Base-by-base conservation (phyloP, 1,140 invertebrate genomes). In the Physella acuta region DNA sequence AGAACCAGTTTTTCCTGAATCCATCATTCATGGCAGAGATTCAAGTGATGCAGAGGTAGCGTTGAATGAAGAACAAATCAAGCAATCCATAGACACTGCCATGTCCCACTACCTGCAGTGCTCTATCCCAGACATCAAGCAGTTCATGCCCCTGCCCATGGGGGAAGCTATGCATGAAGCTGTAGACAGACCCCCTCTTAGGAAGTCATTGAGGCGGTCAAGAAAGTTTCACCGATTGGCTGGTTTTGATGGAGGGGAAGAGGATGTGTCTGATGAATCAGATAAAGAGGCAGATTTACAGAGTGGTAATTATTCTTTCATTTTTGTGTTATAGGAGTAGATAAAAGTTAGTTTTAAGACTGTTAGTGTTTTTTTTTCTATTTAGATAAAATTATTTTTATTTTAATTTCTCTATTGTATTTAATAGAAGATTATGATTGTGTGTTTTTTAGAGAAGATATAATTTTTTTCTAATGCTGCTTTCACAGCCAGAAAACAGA, bases 1-100 rank as follows among this genome's bases (percentile, higher is more conserved):
- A 55, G 64, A 67, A 28, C 64, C 64, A 56, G 14, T 37, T 17
- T 67, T 67, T 26, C 64, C 64, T 24, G 53, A 37, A 24, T 56
- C 8, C 24, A n/a, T 67, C 5, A 26, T 67, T 39, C 51, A 28
- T 4, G 36, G 24, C 8, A 67, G 37, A 37, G 64, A 36, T 26
- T 67, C 64, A 26, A 24, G 31, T 52, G 28, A 67, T 37, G 52
- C 33, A 24, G 64, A 67, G 36, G 39, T 67, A 16, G 34, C 33
- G 17, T 67, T 67, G 31, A 55, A 17, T 31, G 30, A 55, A 20
- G 64, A 26, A 16, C 64, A 67, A 26, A 67, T 56, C 11, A 52
- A 56, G 3, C 53, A 56, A 17, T 55, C 51, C 39, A 26, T 56
- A 34, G 64, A 67, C n/a, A 30, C 64, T 17, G 31, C 36, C 1